phyloP scores from a whole-genome alignment of 1,140 invertebrate genomes.

The Halyomorpha halys region DNA sequence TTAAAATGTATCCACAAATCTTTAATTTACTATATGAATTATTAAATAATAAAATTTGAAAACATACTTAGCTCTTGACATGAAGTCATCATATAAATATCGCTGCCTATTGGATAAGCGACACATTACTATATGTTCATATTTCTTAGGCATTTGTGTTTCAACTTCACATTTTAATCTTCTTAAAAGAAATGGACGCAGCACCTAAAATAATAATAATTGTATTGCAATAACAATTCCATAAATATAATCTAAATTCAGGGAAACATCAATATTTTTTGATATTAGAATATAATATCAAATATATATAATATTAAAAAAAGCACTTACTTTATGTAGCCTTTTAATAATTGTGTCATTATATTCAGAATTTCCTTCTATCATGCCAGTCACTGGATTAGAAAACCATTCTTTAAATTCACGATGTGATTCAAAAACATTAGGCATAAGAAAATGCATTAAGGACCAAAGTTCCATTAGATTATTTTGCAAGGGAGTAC shows the following conservation, averaged over 20 bases:
- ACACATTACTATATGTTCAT: slow-evolving; percentile 95
- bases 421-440: slow-evolving; percentile 94
- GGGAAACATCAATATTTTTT: too few relatives aligned
- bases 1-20: too few relatives aligned
- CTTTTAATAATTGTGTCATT: slow-evolving; percentile 88
- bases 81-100: slow-evolving; percentile 98
- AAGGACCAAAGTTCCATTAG: slow-evolving; percentile 99
- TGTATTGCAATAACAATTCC: background rate
- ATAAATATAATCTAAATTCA: background rate
- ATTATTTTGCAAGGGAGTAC: slow-evolving; percentile 97
- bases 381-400: slow-evolving; percentile 95
- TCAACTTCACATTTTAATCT: slow-evolving; percentile 96
- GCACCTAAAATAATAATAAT: slow-evolving; percentile 52
- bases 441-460: slow-evolving; percentile 99
- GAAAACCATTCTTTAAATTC: slow-evolving; percentile 99
- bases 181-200: slow-evolving; percentile 92
- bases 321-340: slow-evolving; percentile 76
- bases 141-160: slow-evolving; percentile 98
- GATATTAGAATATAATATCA: too few relatives aligned
- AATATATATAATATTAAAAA: background rate
- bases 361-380: slow-evolving; percentile 91
- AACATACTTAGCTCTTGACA: slow-evolving; percentile 89
- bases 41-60: slow-evolving; percentile 21
- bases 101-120: slow-evolving; percentile 92
- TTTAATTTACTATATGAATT: too few relatives aligned